phyloP scores from a whole-genome alignment of 2,113 vertebrate species.

The Alligator mississippiensis region DNA sequence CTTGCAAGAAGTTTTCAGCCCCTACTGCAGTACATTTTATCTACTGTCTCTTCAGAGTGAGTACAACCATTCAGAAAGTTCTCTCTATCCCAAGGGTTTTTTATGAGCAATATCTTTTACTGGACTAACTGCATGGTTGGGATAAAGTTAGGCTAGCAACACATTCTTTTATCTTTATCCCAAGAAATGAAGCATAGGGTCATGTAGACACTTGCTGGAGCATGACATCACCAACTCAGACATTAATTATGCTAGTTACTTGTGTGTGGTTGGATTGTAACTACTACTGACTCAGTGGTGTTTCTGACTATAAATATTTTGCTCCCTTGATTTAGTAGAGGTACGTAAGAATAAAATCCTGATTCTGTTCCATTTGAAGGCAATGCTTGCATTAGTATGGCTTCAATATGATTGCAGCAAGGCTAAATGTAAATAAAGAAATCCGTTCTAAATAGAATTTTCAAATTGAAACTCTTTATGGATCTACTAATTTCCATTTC shows the following conservation, averaged over 20 bases:
- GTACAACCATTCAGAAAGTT: neutral
- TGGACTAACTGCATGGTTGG: too few species aligned
- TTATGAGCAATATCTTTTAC: too few species aligned
- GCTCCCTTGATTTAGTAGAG: neutral
- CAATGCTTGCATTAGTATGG: neutral
- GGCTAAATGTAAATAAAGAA: neutral
- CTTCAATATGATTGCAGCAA: neutral
- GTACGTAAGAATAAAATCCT: neutral
- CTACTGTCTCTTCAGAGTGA: neutral
- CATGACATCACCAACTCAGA: neutral
- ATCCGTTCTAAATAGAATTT: neutral
- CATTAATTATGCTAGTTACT: neutral
- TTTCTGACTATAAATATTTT: neutral
- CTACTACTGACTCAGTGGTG: neutral
- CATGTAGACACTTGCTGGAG: neutral
- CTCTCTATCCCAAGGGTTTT: neutral
- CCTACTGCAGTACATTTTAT: rapidly evolving
- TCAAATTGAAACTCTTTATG: neutral
- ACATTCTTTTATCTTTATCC: neutral
- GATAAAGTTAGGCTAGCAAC: too few species aligned
- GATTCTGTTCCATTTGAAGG: neutral
- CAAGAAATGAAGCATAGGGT: neutral
- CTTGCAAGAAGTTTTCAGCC: neutral
- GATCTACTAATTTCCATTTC: neutral
- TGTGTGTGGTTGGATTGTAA: neutral